Base-by-base conservation (phyloP, 2,888 invertebrate species). In the Glyphotaelius pellucidus region DNA sequence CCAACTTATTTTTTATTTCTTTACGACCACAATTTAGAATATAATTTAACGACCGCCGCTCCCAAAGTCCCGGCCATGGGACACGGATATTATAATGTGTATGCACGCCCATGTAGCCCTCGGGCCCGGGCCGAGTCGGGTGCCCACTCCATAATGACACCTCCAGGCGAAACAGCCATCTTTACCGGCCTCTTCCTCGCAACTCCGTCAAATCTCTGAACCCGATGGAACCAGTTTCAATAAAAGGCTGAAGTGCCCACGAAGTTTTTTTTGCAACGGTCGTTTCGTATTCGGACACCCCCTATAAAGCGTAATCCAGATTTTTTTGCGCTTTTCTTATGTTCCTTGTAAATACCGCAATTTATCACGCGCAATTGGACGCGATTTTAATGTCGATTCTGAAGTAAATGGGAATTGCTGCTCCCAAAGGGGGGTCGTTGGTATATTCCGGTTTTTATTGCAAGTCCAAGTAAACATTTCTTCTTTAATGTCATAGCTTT, bases 161-260 rank as follows among this genome's bases (percentile, higher is more conserved):
- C 89, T 47, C 38, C 88, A 25, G 88, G 67, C 52, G 31, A 25
- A 15, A n/a, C 67, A 30, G 79, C 89, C 89, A 80, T 38, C 89
- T 89, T 80, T 80, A 79, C 80, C 42, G 35, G 30, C 80, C 30
- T 52, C 79, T 15, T 42, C 80, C 38, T 42, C 79, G 35, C 35
- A 25, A n/a, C 30, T n/a, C 88, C 31, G 31, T 86, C 32, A n/a
- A 86, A 42, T 31, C 31, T 9, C 86, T 47, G 42, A 31, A 47
- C 89, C 52, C 80, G 52, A 80, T 80, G 89, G 80, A 89, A 89
- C 89, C 89, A 80, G 89, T 89, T 89, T 80, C 25, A 32, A 38
- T 35, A 30, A 80, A 80, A 80, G 35, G 80, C 67, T n/a, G 9
- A 67, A 67, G 25, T 67, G 67, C 67, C 19, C 80, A 35, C 80